These are phyloP conservation scores for Megalopta genalis DNA, from an alignment of 1,140 invertebrate species.

Conservation along the genomic window DNA sequence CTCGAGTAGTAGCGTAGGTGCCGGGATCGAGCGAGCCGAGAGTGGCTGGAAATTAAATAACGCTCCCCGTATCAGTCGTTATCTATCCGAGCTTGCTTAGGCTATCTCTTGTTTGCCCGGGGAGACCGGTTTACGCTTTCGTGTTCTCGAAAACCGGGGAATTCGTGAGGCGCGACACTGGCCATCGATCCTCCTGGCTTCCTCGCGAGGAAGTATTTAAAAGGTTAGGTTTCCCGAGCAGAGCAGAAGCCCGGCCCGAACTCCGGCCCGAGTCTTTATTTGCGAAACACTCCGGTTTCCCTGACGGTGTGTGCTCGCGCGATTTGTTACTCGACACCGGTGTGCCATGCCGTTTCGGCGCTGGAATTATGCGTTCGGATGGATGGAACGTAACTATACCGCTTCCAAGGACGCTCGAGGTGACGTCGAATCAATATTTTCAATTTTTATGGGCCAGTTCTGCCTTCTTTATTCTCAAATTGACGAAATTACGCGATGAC, in stretches of 20 bases:
- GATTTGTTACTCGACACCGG: slow-evolving; percentile 31
- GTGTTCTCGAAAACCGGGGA: slow-evolving; percentile 34
- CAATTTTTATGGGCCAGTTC: too few species aligned
- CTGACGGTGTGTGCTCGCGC: slow-evolving; percentile 7
- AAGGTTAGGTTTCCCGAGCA: too few species aligned
- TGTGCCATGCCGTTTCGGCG: neutral
- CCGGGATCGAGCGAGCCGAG: slow-evolving; percentile 30
- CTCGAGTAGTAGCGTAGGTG: neutral
- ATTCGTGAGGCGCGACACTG: slow-evolving; percentile 25
- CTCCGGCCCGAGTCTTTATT: neutral
- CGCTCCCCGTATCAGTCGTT: slow-evolving; percentile 65
- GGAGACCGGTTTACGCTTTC: slow-evolving; percentile 45
- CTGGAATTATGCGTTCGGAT: neutral
- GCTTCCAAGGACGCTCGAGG: neutral
- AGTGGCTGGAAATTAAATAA: slow-evolving; percentile 66
- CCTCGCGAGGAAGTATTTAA: neutral
- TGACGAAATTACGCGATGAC: too few species aligned
- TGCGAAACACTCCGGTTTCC: slow-evolving; percentile 2
- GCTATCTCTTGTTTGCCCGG: slow-evolving; percentile 67
- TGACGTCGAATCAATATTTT: too few species aligned
- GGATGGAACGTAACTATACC: neutral
- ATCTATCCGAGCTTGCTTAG: slow-evolving; percentile 70
- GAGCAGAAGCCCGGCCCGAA: neutral
- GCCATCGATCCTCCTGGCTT: neutral
- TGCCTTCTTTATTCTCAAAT: too few species aligned